Conservation (phyloP, 2,113 vertebrate genomes). For the Burhinus bistriatus region DNA sequence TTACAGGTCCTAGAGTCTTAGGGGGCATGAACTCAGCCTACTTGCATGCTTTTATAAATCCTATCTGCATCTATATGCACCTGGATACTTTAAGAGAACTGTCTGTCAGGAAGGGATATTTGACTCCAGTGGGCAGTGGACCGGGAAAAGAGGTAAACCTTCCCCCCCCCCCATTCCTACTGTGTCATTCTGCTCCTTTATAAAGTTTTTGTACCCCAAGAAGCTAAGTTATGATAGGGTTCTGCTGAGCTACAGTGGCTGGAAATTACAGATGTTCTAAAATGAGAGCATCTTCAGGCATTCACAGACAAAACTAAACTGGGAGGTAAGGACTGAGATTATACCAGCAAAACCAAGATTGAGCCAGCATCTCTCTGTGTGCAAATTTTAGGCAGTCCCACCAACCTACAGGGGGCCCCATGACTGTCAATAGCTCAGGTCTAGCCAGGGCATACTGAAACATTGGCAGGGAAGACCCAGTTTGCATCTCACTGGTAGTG, state of each 20-base stretch:
- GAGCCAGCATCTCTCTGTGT: neutral
- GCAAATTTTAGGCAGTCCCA: neutral
- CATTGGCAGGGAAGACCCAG: neutral
- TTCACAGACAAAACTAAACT: neutral
- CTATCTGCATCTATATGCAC: neutral
- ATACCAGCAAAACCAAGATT: neutral
- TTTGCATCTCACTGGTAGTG: neutral
- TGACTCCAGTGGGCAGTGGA: neutral
- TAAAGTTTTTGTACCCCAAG: neutral
- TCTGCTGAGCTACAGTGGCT: neutral
- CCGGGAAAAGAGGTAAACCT: neutral
- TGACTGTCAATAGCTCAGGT: neutral
- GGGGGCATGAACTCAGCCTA: neutral
- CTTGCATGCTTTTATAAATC: neutral
- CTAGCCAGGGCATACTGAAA: neutral
- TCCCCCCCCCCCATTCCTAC: neutral
- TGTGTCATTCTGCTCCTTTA: neutral
- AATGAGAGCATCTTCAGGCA: neutral
- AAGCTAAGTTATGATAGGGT: neutral
- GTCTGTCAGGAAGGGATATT: neutral
- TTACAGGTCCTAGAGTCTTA: neutral
- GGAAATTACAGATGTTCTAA: neutral
- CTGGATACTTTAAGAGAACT: neutral
- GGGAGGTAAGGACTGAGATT: neutral
- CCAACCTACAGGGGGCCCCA: neutral